Evolutionary conservation across 2,797 vertebrate genomes (phyloP), one percentile per base, ranked within the genome.

Genomic region (Pangasius macronema): DNA sequence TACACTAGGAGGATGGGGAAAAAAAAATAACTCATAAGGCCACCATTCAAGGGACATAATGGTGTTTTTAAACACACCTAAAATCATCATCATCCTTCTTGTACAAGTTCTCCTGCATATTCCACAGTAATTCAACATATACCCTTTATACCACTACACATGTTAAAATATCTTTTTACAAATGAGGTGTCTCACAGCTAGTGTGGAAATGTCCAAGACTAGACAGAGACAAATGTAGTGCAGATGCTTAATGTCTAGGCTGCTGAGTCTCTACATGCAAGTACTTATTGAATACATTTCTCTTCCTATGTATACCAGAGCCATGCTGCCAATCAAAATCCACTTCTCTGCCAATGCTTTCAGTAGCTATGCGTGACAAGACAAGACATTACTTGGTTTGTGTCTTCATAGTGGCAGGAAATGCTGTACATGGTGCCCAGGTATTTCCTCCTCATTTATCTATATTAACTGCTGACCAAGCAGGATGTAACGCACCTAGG

Each of bases 141-240:
- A 33, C 5, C 0, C 8, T 55, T 20, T 55, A 20, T 33, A 33
- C 2, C n/a, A 76, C 6, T 7, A 51, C 5, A 49, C 46, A 75
- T 14, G 70, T 49, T 75, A 22, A 75, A 75, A 49, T 14, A 49
- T 75, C 11, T 11, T 76, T 87, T 84, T 72, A 70, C 76, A 87
- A 65, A 83, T 77, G 30, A 57, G 53, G 55, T 57, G 27, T 24
- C 68, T 76, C 20, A n/a, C 24, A 73, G 16, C 80, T 49, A 77
- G 77, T 86, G 75, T 84, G 77, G 68, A 87, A 83, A 36, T 85
- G 67, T 57, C 87, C 61, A 81, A 84, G 81, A 59, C 57, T 57
- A 89, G 82, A 87, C 59, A 73, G 27, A 86, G 68, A 90, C 87
- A 67, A 84, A 89, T 81, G 80, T 61, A 55, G 30, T 70, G 51